Base-by-base conservation (phyloP, 2,888 invertebrate genomes). In the Ceraclea dissimilis region DNA sequence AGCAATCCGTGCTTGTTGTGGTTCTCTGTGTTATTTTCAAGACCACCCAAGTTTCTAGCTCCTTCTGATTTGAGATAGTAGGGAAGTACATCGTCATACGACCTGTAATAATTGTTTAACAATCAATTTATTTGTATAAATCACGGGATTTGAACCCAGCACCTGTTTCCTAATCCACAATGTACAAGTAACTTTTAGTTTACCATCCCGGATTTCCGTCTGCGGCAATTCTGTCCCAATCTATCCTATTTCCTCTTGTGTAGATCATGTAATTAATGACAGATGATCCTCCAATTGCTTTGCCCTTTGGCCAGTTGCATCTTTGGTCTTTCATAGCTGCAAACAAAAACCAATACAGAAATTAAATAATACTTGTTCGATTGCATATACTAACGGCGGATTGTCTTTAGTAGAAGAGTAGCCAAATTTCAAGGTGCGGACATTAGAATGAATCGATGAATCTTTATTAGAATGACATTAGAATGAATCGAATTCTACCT, bases 121-220 rank as follows among this genome's bases (percentile, higher is more conserved):
- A n/a, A n/a, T n/a, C n/a, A n/a, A n/a, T n/a, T n/a, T n/a, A n/a
- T n/a, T n/a, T n/a, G n/a, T n/a, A n/a, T n/a, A n/a, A n/a, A n/a
- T n/a, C n/a, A n/a, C n/a, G n/a, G n/a, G n/a, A n/a, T n/a, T n/a
- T n/a, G n/a, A n/a, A n/a, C n/a, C n/a, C n/a, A n/a, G n/a, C n/a
- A n/a, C n/a, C n/a, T n/a, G n/a, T n/a, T n/a, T n/a, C n/a, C n/a
- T n/a, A n/a, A n/a, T n/a, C n/a, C n/a, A n/a, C n/a, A n/a, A n/a
- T n/a, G n/a, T n/a, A n/a, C n/a, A n/a, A n/a, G n/a, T n/a, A n/a
- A n/a, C n/a, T n/a, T n/a, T n/a, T n/a, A n/a, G 51, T 63, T 63
- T 66, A 78, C 90, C 90, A 90, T 46, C 88, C 88, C 2, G 75
- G 72, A 66, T 88, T 89, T 1, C 89, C 90, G 16, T 78, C 75